Evolutionary conservation across 1,140 invertebrate species (phyloP).

Genomic region (Pantala flavescens): DNA sequence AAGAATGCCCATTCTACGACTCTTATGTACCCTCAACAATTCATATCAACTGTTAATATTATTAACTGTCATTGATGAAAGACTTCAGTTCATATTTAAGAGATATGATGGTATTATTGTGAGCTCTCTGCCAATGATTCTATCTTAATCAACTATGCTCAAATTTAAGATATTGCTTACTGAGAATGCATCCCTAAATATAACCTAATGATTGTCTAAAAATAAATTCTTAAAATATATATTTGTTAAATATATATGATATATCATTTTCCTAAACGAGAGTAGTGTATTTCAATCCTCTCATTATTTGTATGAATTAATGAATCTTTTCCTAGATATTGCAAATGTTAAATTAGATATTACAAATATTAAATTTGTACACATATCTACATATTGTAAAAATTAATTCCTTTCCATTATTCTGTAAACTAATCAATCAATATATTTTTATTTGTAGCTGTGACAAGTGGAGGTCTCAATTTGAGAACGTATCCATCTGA

Average conservation of each 20-base stretch:
- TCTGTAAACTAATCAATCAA: too few species aligned
- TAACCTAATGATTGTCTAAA: neutral
- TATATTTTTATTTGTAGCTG: constrained; percentile 25
- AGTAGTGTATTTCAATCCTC: neutral
- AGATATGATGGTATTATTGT: too few species aligned
- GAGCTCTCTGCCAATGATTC: neutral
- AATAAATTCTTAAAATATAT: neutral
- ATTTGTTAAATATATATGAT: too few species aligned
- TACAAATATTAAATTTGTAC: neutral
- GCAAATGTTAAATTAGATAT: too few species aligned
- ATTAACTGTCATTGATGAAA: too few species aligned
- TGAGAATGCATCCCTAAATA: neutral
- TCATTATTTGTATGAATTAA: neutral
- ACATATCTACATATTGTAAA: neutral
- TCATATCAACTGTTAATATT: too few species aligned
- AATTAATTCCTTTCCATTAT: too few species aligned
- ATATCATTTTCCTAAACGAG: too few species aligned
- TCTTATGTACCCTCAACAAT: too few species aligned
- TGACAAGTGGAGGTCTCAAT: constrained; percentile 36
- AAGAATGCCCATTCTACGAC: too few species aligned
- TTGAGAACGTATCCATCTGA: constrained; percentile 62
- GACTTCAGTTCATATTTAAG: neutral
- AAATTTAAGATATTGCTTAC: neutral
- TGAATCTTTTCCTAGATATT: too few species aligned
- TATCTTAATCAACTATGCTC: neutral